Percentiles rank a stretch among this genome's conserved stretches.
These are phyloP conservation scores for Limanda limanda DNA, from an alignment of 2,113 vertebrate genomes.

Conservation along the genomic window DNA sequence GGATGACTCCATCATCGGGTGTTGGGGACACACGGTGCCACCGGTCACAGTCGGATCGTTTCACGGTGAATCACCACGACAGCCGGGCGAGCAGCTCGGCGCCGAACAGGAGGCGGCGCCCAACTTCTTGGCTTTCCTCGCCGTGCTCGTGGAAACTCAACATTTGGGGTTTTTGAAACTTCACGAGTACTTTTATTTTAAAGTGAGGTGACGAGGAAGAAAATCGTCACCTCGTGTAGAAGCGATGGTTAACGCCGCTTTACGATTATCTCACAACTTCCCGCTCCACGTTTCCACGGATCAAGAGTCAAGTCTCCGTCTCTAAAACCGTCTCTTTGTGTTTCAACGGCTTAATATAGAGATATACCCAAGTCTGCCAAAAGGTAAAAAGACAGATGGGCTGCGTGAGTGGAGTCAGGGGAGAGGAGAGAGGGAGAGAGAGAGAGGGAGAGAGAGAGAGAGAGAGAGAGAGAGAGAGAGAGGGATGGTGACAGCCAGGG, in stretches of 20 bases:
- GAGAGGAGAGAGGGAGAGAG: slow-evolving; percentile 28
- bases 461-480: slow-evolving; percentile 17
- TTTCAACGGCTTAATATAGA: slow-evolving; percentile 73
- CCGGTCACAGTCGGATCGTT: slow-evolving; percentile 61
- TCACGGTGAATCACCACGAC: slow-evolving; percentile 44
- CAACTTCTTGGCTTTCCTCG: not conserved
- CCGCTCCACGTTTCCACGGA: slow-evolving; percentile 22
- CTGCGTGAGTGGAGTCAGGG: slow-evolving; percentile 46
- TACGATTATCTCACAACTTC: not conserved
- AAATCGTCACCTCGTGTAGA: not conserved
- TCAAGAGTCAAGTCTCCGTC: slow-evolving; percentile 12
- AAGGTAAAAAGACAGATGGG: slow-evolving; percentile 79
- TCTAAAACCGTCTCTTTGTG: slow-evolving; percentile 29
- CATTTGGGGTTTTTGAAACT: not conserved
- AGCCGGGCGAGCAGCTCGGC: slow-evolving; percentile 32
- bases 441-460: slow-evolving; percentile 21
- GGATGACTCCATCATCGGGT: slow-evolving; percentile 67
- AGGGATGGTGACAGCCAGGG: slow-evolving; percentile 42
- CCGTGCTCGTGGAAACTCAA: not conserved
- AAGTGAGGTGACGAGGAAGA: not conserved
- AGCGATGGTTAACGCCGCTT: slow-evolving; percentile 23
- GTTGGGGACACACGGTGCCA: slow-evolving; percentile 68
- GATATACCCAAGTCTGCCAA: slow-evolving; percentile 67
- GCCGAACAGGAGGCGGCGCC: slow-evolving; percentile 19
- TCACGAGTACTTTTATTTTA: not conserved